These are phyloP conservation scores for Acanthopagrus latus DNA, from an alignment of 2,797 vertebrate species.

Conservation along the genomic window DNA sequence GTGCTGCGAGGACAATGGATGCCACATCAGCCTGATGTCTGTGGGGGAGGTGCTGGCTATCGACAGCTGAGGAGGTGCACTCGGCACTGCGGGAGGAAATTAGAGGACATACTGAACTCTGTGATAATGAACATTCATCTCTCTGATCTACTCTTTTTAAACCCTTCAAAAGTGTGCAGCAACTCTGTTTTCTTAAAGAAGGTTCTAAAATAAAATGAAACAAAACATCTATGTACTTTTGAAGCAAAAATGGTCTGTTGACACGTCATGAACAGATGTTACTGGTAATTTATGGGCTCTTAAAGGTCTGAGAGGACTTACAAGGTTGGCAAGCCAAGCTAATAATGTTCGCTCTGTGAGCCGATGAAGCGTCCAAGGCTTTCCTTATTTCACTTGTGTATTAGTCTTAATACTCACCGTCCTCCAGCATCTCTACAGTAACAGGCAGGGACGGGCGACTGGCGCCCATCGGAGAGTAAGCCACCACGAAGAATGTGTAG, in stretches of 20 bases:
- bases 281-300: conserved; percentile 14
- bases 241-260: not conserved
- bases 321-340: conserved; percentile 8
- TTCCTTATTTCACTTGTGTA: conserved; percentile 12
- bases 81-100: conserved; percentile 87
- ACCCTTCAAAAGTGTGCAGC: too few relatives aligned
- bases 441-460: conserved; percentile 91
- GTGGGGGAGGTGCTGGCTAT: conserved; percentile 92
- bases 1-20: conserved; percentile 89
- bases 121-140: conserved; percentile 6
- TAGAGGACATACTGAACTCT: conserved; percentile 27
- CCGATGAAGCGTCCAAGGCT: conserved; percentile 14
- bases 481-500: conserved; percentile 97
- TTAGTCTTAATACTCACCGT: conserved; percentile 85
- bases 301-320: conserved; percentile 2
- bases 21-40: conserved; percentile 94
- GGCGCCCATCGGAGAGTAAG: conserved; percentile 95
- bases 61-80: conserved; percentile 92
- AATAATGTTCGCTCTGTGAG: not conserved
- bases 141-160: too few relatives aligned
- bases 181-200: too few relatives aligned
- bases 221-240: not conserved
- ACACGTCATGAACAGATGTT: not conserved
- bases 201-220: not conserved
- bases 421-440: conserved; percentile 92